These are phyloP conservation scores for Salminus brasiliensis DNA, from an alignment of 2,113 vertebrate genomes.

Conservation along the genomic window DNA sequence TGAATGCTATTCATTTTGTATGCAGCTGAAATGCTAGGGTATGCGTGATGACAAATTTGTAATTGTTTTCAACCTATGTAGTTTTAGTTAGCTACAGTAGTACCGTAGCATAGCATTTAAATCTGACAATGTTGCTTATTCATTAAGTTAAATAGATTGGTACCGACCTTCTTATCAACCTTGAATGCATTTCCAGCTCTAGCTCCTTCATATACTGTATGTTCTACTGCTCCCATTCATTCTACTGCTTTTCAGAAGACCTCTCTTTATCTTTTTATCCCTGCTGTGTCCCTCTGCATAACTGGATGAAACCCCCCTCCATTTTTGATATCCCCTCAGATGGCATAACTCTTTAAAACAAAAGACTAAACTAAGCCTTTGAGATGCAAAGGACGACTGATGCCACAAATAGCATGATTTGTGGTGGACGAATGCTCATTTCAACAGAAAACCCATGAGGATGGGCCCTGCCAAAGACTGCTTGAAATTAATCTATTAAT, in stretches of 20 bases:
- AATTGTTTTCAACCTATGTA: neutral
- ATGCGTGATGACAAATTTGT: neutral
- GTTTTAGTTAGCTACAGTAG: neutral
- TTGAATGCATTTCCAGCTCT: neutral
- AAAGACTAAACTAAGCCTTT: neutral
- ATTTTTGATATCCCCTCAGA: neutral
- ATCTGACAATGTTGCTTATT: neutral
- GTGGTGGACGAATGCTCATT: neutral
- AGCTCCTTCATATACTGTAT: too few relatives aligned
- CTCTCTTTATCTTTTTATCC: neutral
- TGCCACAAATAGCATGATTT: slow-evolving; percentile 2
- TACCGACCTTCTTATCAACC: neutral
- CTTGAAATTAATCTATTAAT: slow-evolving; percentile 66
- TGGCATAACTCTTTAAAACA: neutral
- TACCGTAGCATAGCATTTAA: neutral
- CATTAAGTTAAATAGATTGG: neutral
- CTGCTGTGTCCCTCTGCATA: neutral
- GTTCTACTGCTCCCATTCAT: too few relatives aligned
- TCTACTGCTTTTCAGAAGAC: neutral
- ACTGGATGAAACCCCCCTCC: neutral
- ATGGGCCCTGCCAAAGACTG: neutral
- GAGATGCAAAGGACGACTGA: neutral
- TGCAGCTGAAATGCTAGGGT: too few relatives aligned
- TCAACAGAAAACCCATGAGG: neutral
- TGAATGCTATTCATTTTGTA: too few relatives aligned